Conservation (phyloP, 2,888 invertebrate genomes). For the Neria commutata region DNA sequence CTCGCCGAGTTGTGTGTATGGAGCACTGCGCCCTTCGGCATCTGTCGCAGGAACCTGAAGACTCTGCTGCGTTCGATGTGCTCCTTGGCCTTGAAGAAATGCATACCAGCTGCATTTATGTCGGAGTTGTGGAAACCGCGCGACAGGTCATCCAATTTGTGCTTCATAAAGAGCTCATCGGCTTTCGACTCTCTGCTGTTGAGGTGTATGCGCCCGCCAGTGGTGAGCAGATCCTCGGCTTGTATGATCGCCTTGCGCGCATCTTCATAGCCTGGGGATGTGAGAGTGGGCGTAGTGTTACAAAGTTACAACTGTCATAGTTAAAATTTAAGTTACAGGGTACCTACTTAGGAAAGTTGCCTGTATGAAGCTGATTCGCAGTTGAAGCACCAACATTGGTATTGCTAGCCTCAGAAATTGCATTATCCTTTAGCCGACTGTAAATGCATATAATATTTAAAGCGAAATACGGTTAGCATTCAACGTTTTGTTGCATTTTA, state of each 20-base stretch:
- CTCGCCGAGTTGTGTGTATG: constrained; percentile 66
- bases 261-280: constrained; percentile 52
- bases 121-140: constrained; percentile 48
- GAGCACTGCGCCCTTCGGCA: constrained; percentile 67
- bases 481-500: too few relatives aligned
- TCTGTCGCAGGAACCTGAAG: constrained; percentile 64
- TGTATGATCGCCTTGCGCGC: constrained; percentile 51
- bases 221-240: constrained; percentile 52
- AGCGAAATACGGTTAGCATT: too few relatives aligned
- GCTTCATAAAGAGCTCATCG: constrained; percentile 51
- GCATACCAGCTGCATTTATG: constrained; percentile 62
- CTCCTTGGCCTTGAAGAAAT: constrained; percentile 65
- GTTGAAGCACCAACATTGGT: too few relatives aligned
- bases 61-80: constrained; percentile 65
- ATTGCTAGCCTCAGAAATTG: too few relatives aligned
- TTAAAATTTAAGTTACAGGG: too few relatives aligned
- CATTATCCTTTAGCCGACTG: too few relatives aligned
- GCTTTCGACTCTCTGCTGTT: constrained; percentile 46
- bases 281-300: too few relatives aligned
- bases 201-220: constrained; percentile 51
- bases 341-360: too few relatives aligned
- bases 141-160: constrained; percentile 50
- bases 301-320: too few relatives aligned
- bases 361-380: too few relatives aligned
- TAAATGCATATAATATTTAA: too few relatives aligned